Evolutionary conservation across 2,797 vertebrate species (phyloP).

Genomic region (Heterohyrax brucei): DNA sequence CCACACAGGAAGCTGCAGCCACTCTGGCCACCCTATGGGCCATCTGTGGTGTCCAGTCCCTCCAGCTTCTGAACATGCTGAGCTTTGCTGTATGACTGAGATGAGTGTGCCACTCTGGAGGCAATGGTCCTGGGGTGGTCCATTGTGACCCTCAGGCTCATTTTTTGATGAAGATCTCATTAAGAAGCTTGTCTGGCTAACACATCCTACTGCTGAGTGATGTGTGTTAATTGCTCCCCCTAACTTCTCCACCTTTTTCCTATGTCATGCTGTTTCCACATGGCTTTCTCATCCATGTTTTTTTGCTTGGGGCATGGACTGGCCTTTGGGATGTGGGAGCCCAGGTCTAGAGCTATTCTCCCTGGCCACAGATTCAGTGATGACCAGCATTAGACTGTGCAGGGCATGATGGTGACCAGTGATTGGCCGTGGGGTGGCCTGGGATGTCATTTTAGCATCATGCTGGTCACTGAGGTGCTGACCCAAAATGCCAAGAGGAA

Average conservation of each 20-base stretch:
- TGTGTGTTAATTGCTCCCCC: neutral
- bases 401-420: neutral
- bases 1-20: neutral
- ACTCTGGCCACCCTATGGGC: neutral
- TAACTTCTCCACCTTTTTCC: neutral
- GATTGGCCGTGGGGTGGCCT: neutral
- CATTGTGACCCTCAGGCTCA: neutral
- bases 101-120: neutral
- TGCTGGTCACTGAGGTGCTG: neutral
- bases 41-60: neutral
- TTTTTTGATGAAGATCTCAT: neutral
- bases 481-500: neutral
- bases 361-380: neutral
- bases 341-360: neutral
- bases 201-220: neutral
- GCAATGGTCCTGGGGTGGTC: neutral
- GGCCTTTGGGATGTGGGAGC: neutral
- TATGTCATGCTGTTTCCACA: neutral
- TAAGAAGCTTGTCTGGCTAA: neutral
- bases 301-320: neutral
- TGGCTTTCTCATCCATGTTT: neutral
- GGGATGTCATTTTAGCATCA: neutral
- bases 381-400: neutral
- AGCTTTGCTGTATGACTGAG: neutral
- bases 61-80: neutral